These are phyloP conservation scores for Callyntrura guangdongensis DNA, from an alignment of 2,888 invertebrate genomes.

Conservation along the genomic window DNA sequence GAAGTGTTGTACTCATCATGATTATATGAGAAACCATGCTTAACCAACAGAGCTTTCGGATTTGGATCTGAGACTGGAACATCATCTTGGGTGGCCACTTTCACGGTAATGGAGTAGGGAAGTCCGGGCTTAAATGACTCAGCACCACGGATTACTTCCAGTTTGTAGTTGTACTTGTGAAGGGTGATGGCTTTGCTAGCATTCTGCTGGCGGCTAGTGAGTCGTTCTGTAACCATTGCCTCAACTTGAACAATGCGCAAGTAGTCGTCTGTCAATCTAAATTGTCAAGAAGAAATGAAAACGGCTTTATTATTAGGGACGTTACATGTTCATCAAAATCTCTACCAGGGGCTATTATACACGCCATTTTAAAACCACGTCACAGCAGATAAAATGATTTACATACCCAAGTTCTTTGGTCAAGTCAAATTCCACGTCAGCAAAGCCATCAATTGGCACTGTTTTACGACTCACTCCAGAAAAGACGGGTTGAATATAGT, in stretches of 20 bases:
- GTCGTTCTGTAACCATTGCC: slow-evolving; percentile 95
- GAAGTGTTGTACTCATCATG: slow-evolving; percentile 88
- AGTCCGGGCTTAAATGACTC: slow-evolving; percentile 96
- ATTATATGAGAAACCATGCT: slow-evolving; percentile 89
- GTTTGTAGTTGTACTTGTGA: slow-evolving; percentile 91
- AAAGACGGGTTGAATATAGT: slow-evolving; percentile 92
- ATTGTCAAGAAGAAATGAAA: not conserved
- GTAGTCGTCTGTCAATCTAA: slow-evolving; percentile 92
- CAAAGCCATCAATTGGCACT: slow-evolving; percentile 91
- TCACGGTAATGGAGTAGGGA: slow-evolving; percentile 93
- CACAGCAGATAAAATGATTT: not conserved
- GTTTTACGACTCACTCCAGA: slow-evolving; percentile 88
- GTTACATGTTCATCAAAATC: not conserved
- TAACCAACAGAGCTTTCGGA: slow-evolving; percentile 87
- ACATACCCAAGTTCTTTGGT: slow-evolving; percentile 88
- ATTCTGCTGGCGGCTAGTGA: slow-evolving; percentile 94
- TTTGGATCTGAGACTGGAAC: slow-evolving; percentile 87
- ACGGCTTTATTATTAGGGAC: not conserved
- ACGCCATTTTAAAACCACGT: not conserved
- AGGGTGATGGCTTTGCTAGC: slow-evolving; percentile 91
- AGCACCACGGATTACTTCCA: slow-evolving; percentile 92
- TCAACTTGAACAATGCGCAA: slow-evolving; percentile 93
- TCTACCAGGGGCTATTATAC: not conserved
- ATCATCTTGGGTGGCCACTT: slow-evolving; percentile 91
- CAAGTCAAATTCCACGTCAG: slow-evolving; percentile 92